Base-by-base conservation (phyloP, 2,888 invertebrate species). In the Lasioglossum leucozonium region DNA sequence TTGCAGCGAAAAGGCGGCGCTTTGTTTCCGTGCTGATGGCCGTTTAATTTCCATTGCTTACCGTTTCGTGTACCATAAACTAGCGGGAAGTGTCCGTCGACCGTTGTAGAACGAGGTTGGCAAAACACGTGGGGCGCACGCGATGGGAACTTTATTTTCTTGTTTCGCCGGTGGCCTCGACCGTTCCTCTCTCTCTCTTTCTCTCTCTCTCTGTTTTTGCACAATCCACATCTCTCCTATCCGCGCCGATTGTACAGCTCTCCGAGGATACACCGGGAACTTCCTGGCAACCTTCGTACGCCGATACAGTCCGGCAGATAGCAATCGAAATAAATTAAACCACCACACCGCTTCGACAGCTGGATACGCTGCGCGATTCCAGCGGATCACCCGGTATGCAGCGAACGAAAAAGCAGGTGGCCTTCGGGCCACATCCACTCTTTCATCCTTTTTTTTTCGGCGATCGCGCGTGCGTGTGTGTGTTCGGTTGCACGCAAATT, bases 361-460 rank as follows among this genome's bases (percentile, higher is more conserved):
- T 22, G 51, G 34, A 30, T 13, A 30, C 30, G 51, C 16, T 83
- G 58, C 55, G 2, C 0, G 2, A 3, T 42, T 58, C 58, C 13
- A 30, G 16, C 42, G 2, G 71, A 22, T 51, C 79, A 72, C 76
- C 79, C 76, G 51, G 51, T 87, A 76, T 13, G 11, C 30, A 69
- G 22, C 2, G 55, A 34, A 51, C 58, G 72, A 42, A 79, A 77
- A 86, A 85, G 77, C 86, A 87, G 86, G 86, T 87, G 86, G 86
- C 79, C 71, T 75, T 75, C 79, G 34, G 74, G 51, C 42, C 37
- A n/a, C n/a, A 11, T 34, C 30, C 22, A 51, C 16, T 74, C 72
- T 58, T 82, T 77, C 71, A 67, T 84, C 67, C 86, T 77, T 85
- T 75, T 75, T 77, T 85, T 75, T 75, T 30, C 37, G 62, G 73